A percentile compares a stretch with the other conserved stretches of the same genome.
Conservation (phyloP, 2,888 invertebrate genomes). For the Molorchus minor region DNA sequence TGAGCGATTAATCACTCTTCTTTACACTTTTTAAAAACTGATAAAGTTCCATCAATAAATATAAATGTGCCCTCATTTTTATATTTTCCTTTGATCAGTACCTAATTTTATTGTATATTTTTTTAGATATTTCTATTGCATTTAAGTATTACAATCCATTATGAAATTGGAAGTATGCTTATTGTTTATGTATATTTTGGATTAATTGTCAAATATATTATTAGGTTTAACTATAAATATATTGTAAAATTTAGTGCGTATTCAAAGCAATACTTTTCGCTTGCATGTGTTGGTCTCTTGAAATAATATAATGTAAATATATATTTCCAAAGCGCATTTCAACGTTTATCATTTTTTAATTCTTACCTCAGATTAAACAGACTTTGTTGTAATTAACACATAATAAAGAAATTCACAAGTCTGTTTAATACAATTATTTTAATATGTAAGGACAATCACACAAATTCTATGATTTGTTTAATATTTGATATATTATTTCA, state of each 20-base stretch:
- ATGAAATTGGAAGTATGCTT: too few species aligned
- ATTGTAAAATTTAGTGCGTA: conserved; percentile 57
- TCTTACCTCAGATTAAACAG: conserved; percentile 9
- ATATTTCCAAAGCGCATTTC: conserved; percentile 22
- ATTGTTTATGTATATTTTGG: too few species aligned
- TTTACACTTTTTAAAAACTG: too few species aligned
- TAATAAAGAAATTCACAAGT: conserved; percentile 7
- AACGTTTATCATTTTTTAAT: neutral
- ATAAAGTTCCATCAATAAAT: too few species aligned
- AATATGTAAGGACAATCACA: conserved; percentile 51
- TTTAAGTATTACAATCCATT: too few species aligned
- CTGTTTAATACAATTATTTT: conserved; percentile 37
- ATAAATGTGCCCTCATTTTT: too few species aligned
- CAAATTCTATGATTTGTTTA: conserved; percentile 33
- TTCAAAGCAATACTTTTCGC: conserved; percentile 62
- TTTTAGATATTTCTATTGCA: too few species aligned
- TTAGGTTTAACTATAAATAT: conserved; percentile 26
- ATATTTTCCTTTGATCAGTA: too few species aligned
- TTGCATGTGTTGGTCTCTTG: conserved; percentile 60
- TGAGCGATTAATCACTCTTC: too few species aligned
- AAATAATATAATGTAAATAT: conserved; percentile 50
- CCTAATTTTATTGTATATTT: too few species aligned
- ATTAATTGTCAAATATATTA: conserved; percentile 23
- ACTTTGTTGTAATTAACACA: neutral
- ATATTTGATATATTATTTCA: conserved; percentile 30